phyloP scores from a whole-genome alignment of 2,888 invertebrate species.

The Nemotelus nigrinus region DNA sequence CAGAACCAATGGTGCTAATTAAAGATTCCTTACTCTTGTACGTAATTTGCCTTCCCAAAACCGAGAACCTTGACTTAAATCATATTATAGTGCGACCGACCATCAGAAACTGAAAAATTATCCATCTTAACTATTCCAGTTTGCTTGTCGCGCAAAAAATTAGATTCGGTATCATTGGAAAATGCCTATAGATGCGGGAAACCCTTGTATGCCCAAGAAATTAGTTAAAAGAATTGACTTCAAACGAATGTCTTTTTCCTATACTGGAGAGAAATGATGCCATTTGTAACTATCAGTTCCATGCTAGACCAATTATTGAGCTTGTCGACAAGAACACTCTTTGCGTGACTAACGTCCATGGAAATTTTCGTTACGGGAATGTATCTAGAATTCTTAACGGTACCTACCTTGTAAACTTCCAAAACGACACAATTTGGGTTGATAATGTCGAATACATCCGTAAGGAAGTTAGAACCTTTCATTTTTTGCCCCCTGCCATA shows the following conservation, averaged over 20 bases:
- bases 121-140: slow-evolving; percentile 21
- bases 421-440: too few species aligned
- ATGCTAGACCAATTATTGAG: slow-evolving; percentile 17
- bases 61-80: slow-evolving; percentile 23
- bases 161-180: background rate
- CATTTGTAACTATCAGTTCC: slow-evolving; percentile 21
- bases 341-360: too few species aligned
- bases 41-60: slow-evolving; percentile 12
- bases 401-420: too few species aligned
- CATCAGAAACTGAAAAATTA: slow-evolving; percentile 33
- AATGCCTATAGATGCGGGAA: slow-evolving; percentile 8
- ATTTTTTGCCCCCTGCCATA: too few species aligned
- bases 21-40: slow-evolving; percentile 44
- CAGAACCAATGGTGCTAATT: slow-evolving; percentile 47
- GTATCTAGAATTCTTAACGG: too few species aligned
- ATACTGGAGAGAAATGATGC: slow-evolving; percentile 19
- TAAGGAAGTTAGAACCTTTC: too few species aligned
- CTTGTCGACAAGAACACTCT: slow-evolving; percentile 37
- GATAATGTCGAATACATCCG: too few species aligned
- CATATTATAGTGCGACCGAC: slow-evolving; percentile 27
- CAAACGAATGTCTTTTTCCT: slow-evolving; percentile 27
- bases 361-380: too few species aligned
- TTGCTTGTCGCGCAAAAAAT: slow-evolving; percentile 10
- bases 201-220: background rate
- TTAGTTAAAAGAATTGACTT: background rate